phyloP scores from a whole-genome alignment of 2,113 vertebrate species.

The Mustela nigripes region DNA sequence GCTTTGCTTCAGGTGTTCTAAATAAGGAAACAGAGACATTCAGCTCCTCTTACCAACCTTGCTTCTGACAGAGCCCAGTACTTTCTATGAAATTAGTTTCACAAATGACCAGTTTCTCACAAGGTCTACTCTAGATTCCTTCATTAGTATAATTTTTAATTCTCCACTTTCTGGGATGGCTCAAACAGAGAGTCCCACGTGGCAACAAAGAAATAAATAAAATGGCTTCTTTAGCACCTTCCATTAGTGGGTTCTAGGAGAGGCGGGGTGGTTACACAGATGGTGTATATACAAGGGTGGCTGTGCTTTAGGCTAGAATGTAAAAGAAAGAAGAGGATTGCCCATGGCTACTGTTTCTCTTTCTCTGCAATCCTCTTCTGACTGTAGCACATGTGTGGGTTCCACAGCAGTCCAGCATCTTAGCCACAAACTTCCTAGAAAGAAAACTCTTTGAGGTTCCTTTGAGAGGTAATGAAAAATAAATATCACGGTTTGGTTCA shows the following conservation, averaged over 20 bases:
- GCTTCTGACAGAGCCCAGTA: slow-evolving; percentile 15
- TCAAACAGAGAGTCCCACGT: neutral
- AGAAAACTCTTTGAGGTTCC: slow-evolving; percentile 82
- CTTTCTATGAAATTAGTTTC: neutral
- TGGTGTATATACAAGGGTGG: neutral
- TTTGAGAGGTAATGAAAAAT: slow-evolving; percentile 83
- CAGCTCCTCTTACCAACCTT: neutral
- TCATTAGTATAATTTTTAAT: slow-evolving; percentile 34
- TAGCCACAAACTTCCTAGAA: slow-evolving; percentile 82
- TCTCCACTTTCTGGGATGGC: slow-evolving; percentile 41
- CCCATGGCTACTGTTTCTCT: slow-evolving; percentile 73
- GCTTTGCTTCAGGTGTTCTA: slow-evolving; percentile 38
- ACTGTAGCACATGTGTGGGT: slow-evolving; percentile 81
- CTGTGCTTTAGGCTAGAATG: slow-evolving; percentile 29
- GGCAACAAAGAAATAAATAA: neutral
- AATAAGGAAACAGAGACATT: neutral
- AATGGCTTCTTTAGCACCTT: neutral
- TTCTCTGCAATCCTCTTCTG: slow-evolving; percentile 78
- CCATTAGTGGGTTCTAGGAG: neutral
- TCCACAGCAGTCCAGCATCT: slow-evolving; percentile 82
- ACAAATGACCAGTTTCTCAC: slow-evolving; percentile 33
- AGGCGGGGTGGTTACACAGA: neutral
- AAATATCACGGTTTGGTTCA: slow-evolving; percentile 78
- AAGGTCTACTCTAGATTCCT: slow-evolving; percentile 8
- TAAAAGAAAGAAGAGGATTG: slow-evolving; percentile 50